Base-by-base conservation (phyloP, 64 coral and sea anemone species). In the Actinia equina region DNA sequence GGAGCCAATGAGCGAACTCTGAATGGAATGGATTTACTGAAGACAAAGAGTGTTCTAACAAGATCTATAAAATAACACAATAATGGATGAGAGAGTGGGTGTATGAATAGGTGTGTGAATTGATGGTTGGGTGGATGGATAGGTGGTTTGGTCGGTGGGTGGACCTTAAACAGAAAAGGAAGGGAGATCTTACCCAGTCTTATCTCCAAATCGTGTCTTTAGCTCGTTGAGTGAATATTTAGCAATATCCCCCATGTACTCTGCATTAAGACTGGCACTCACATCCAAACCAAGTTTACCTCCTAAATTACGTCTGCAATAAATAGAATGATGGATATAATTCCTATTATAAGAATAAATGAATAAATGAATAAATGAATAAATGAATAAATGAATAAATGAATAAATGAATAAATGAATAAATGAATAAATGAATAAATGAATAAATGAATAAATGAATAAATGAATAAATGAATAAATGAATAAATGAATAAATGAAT, bases 221-320 rank as follows among this genome's bases (percentile, higher is more conserved):
- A 99, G 62, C 15, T 99, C 93, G 44, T 92, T 87, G 13, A 90
- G 23, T 1, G 93, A 93, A 86, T 81, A 99, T 43, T 91, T 93
- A 4, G 93, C 88, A 43, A 99, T 57, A 62, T 99, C 97, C 84
- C 82, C 83, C 97, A 99, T 99, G 69, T 91, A 93, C 41, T 99
- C 88, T 62, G 91, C 89, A 84, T 88, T 83, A 82, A 99, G 91
- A 17, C 18, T 88, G 46, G 61, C 52, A 69, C 86, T 83, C 6
- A 99, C 87, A 77, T 93, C 91, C 44, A 60, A 17, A 64, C 97
- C 97, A 89, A 99, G 93, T 71, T 99, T 99, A 82, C 97, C 97
- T 60, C 97, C 97, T 85, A 99, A 90, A 49, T 88, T 88, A 27
- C 97, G 93, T 6, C 97, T 99, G 46, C 37, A 93, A 88, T 17